Evolutionary conservation across 2,888 invertebrate genomes (phyloP).

Genomic region (Gasteruption jaculator): DNA sequence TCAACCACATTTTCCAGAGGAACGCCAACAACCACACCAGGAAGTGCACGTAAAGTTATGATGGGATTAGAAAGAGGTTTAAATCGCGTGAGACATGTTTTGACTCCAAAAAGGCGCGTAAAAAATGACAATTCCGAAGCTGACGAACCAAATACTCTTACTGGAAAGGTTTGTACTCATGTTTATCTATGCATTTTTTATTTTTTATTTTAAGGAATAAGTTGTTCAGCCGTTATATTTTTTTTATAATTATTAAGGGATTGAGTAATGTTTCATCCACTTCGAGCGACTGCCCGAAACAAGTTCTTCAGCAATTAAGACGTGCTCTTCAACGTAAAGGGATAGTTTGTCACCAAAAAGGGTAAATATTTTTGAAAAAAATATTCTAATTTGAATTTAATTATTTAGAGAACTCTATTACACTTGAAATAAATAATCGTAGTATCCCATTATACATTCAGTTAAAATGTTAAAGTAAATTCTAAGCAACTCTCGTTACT

Average conservation of each 20-base stretch:
- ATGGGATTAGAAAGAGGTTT: slow-evolving; percentile 68
- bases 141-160: slow-evolving; percentile 50
- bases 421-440: no score
- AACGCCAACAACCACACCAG: slow-evolving; percentile 46
- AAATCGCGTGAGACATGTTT: slow-evolving; percentile 62
- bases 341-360: slow-evolving; percentile 62
- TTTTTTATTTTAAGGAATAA: no score
- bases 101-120: slow-evolving; percentile 60
- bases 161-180: slow-evolving; percentile 51
- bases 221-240: slow-evolving; percentile 25
- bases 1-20: slow-evolving; percentile 23
- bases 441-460: neutral
- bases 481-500: no score
- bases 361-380: slow-evolving; percentile 50
- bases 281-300: slow-evolving; percentile 61
- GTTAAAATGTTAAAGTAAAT: no score
- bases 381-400: neutral
- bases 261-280: slow-evolving; percentile 71
- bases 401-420: no score
- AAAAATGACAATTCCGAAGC: slow-evolving; percentile 42
- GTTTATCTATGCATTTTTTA: neutral
- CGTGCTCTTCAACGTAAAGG: slow-evolving; percentile 61
- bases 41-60: slow-evolving; percentile 60
- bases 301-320: slow-evolving; percentile 60
- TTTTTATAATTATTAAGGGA: no score